These are phyloP conservation scores for Drosophila carrolli DNA, from an alignment of 1,140 invertebrate genomes.

Conservation along the genomic window DNA sequence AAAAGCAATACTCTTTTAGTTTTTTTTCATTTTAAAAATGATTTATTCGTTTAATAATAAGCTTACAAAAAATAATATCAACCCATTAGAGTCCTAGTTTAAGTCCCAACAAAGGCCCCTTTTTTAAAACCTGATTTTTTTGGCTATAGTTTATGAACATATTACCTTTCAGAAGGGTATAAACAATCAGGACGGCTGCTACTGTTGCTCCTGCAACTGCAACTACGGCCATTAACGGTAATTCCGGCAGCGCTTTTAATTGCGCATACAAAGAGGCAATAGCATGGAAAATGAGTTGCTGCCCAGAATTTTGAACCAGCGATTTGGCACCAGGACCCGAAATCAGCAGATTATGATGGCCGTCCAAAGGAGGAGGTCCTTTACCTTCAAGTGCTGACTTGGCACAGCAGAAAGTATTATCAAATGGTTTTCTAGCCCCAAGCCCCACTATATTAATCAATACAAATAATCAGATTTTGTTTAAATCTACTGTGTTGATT, in stretches of 20 bases:
- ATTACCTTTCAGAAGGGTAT: not conserved
- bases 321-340: slow-evolving; percentile 5
- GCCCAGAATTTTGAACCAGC: slow-evolving; percentile 30
- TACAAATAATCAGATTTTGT: not conserved
- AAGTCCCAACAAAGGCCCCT: no score
- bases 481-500: not conserved
- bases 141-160: no score
- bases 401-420: not conserved
- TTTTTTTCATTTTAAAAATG: no score
- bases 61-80: no score
- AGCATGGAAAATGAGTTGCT: slow-evolving; percentile 68
- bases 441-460: no score
- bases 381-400: slow-evolving; percentile 4
- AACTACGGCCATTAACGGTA: slow-evolving; percentile 73
- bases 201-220: slow-evolving; percentile 44
- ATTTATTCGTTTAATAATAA: no score
- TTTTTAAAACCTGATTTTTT: no score
- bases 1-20: no score
- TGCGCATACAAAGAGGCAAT: slow-evolving; percentile 66
- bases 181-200: slow-evolving; percentile 11
- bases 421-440: not conserved
- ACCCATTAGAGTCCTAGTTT: no score
- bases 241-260: slow-evolving; percentile 79
- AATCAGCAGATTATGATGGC: slow-evolving; percentile 33
- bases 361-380: not conserved